Conservation (phyloP, 2,113 vertebrate species). For the Trogon melanurus region DNA sequence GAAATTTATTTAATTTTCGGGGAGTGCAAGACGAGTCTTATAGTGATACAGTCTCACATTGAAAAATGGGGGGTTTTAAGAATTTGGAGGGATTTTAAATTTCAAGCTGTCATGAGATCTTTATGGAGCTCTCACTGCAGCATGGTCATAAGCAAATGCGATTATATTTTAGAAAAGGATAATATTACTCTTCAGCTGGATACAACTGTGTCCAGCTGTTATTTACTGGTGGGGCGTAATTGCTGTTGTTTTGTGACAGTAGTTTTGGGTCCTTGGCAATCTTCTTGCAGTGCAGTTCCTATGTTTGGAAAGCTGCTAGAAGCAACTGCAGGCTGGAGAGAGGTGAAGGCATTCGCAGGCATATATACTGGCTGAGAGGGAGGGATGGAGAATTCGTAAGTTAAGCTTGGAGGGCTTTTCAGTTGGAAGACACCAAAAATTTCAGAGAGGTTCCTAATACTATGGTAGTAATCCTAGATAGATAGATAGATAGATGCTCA, state of each 20-base stretch:
- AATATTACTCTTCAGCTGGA: background rate
- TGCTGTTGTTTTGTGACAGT: background rate
- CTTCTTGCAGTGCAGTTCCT: background rate
- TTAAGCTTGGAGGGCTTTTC: background rate
- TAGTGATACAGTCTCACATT: background rate
- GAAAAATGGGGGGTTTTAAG: background rate
- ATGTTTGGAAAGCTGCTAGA: background rate
- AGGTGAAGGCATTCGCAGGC: background rate
- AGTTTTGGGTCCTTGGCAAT: background rate
- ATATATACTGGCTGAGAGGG: fast-evolving
- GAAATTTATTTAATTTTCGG: background rate
- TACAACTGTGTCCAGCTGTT: background rate
- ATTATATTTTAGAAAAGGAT: background rate
- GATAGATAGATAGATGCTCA: slow-evolving; percentile 23
- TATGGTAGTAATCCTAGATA: background rate
- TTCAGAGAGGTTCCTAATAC: background rate
- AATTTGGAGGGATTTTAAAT: background rate
- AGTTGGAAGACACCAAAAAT: background rate
- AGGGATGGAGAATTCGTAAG: background rate
- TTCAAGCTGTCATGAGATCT: background rate
- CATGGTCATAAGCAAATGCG: background rate
- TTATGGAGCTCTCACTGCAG: background rate
- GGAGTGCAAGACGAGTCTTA: background rate
- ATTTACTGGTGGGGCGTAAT: background rate
- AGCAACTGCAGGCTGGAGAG: background rate